These are phyloP conservation scores for Orchestia grillus DNA, from an alignment of 1,140 invertebrate species.

Conservation along the genomic window DNA sequence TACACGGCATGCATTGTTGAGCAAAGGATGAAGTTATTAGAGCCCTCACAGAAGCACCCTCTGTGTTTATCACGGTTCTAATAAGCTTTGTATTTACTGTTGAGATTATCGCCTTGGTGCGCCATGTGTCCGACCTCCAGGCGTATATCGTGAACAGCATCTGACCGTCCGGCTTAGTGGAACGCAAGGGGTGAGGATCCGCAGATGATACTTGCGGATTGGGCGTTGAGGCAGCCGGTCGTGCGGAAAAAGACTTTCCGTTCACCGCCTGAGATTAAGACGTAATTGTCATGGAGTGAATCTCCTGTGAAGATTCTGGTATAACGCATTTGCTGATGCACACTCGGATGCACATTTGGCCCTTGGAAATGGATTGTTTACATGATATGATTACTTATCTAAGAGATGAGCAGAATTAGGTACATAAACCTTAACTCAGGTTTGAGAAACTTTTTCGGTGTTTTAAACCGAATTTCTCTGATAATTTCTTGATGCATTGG, in stretches of 20 bases:
- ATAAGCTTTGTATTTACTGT: conserved; percentile 53
- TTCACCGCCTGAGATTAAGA: not conserved
- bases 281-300: not conserved
- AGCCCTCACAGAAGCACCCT: conserved; percentile 16
- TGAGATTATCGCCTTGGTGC: not conserved
- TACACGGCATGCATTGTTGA: not conserved
- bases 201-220: conserved; percentile 37
- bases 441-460: not conserved
- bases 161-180: conserved; percentile 32
- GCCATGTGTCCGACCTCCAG: conserved; percentile 15
- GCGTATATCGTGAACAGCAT: conserved; percentile 42
- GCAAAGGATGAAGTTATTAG: not conserved
- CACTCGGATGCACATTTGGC: not conserved
- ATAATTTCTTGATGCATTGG: too few species aligned
- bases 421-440: too few species aligned
- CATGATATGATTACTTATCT: too few species aligned
- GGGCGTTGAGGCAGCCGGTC: not conserved
- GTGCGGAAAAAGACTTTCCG: not conserved
- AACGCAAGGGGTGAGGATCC: conserved; percentile 7
- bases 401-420: too few species aligned
- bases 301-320: not conserved
- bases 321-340: not conserved
- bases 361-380: too few species aligned
- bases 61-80: conserved; percentile 10
- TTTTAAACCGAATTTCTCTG: not conserved